Percentiles rank a stretch among this genome's conserved stretches.
These are phyloP conservation scores for Muscicapa adusta DNA, from an alignment of 2,113 vertebrate species.

Conservation along the genomic window DNA sequence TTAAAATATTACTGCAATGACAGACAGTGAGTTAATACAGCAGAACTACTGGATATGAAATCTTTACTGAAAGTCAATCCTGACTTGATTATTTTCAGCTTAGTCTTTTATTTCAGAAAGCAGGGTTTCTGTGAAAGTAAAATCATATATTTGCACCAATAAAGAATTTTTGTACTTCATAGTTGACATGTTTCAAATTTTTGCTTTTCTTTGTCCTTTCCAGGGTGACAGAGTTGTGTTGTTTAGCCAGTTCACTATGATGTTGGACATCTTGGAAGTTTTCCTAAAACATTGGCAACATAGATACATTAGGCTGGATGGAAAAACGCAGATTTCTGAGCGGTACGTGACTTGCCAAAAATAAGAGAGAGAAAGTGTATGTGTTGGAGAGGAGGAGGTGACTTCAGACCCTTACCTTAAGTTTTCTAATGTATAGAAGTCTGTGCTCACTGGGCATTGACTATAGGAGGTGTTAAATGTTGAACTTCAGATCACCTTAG, in stretches of 20 bases:
- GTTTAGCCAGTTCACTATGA: slow-evolving; percentile 98
- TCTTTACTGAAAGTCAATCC: background rate
- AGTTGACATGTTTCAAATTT: background rate
- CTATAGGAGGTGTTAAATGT: background rate
- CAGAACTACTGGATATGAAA: background rate
- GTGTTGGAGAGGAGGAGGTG: background rate
- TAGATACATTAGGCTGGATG: slow-evolving; percentile 88
- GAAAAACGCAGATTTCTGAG: slow-evolving; percentile 90
- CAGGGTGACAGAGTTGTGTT: slow-evolving; percentile 93
- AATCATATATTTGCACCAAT: background rate
- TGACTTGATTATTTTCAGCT: background rate
- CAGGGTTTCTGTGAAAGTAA: background rate
- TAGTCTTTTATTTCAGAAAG: background rate
- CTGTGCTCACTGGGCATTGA: background rate
- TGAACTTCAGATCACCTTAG: background rate
- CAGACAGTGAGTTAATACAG: background rate
- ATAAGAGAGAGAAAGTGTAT: background rate
- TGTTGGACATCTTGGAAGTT: slow-evolving; percentile 93
- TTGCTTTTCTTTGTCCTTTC: background rate
- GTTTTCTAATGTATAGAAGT: background rate
- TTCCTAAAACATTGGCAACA: slow-evolving; percentile 86
- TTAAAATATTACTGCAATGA: background rate
- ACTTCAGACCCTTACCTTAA: background rate
- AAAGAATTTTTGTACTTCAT: background rate
- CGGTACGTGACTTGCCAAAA: slow-evolving; percentile 70